These are phyloP conservation scores for Galleria mellonella DNA, from an alignment of 1,140 invertebrate genomes.

Conservation along the genomic window DNA sequence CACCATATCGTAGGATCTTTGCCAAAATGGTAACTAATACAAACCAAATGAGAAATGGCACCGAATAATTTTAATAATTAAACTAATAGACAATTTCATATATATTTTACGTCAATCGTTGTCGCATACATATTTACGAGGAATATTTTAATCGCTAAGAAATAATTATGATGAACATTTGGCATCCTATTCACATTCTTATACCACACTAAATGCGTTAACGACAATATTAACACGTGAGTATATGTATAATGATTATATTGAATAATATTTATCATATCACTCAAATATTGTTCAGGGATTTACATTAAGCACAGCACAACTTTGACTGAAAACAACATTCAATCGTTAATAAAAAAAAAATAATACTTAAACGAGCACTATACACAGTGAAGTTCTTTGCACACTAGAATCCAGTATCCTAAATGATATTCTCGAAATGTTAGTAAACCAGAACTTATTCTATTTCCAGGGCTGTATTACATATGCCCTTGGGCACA, in stretches of 20 bases:
- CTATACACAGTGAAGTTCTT: too few relatives aligned
- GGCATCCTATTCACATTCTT: conserved; percentile 57
- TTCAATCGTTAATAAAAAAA: not conserved
- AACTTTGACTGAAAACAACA: conserved; percentile 29
- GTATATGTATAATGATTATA: conserved; percentile 31
- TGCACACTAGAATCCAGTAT: too few relatives aligned
- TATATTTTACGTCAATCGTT: too few relatives aligned
- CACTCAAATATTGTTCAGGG: conserved; percentile 34
- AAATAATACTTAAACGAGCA: too few relatives aligned
- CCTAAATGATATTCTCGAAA: too few relatives aligned
- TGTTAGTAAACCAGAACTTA: too few relatives aligned
- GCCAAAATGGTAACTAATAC: conserved; percentile 24
- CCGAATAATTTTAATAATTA: conserved; percentile 8
- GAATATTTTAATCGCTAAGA: conserved; percentile 15
- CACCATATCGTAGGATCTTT: conserved; percentile 16
- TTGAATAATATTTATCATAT: conserved; percentile 35
- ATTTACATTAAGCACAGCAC: conserved; percentile 36
- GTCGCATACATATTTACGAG: conserved; percentile 1
- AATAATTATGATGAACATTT: conserved; percentile 50
- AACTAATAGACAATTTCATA: too few relatives aligned
- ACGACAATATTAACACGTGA: conserved; percentile 40
- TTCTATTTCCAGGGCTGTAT: too few relatives aligned
- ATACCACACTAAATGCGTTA: conserved; percentile 44
- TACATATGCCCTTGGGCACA: too few relatives aligned
- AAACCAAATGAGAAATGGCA: conserved; percentile 33